Evolutionary conservation across 2,113 vertebrate species (phyloP), one percentile per base, ranked within the genome.

Genomic region (Prunella fulvescens): DNA sequence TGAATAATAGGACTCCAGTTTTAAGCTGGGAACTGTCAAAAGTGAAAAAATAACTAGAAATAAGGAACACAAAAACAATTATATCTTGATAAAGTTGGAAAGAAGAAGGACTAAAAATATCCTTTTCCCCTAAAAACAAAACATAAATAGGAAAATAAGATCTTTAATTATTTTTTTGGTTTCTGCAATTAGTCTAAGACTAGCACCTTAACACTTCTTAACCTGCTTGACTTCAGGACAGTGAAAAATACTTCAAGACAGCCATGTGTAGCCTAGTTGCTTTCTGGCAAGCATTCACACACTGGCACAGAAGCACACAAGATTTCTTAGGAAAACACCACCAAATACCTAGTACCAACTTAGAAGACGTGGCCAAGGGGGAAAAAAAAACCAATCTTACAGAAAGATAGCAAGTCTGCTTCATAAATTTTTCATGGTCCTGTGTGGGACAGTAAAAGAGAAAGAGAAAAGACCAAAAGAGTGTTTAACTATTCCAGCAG

Each of bases 21-120:
- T 87, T 78, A 94, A 91, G 81, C 56, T 91, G 60, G 60, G 47
- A 86, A 95, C 51, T 86, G 85, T 60, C 74, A 69, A 77, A 93
- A 61, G 45, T 93, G 53, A 69, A 92, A 89, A 80, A 94, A n/a
- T 17, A 86, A 88, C 94, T 88, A 88, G 47, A 86, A 93, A 90
- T 77, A 78, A 90, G 84, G 47, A 84, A 95, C 19, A 86, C 14
- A 72, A 64, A 87, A 53, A 10, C 33, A 79, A 88, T 85, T 88
- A 15, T 24, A 54, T 31, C 26, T 85, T 86, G 64, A 17, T 83
- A 33, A 83, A 73, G n/a, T 0, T 70, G 23, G 20, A 54, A 56
- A 50, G 8, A 48, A 85, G 23, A 7, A 11, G 54, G 44, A 91
- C 39, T 26, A 84, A 81, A 77, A 83, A 48, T 4, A 90, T 11